These are phyloP conservation scores for Bugulina stolonifera DNA, from an alignment of 2,888 invertebrate genomes.

Conservation along the genomic window DNA sequence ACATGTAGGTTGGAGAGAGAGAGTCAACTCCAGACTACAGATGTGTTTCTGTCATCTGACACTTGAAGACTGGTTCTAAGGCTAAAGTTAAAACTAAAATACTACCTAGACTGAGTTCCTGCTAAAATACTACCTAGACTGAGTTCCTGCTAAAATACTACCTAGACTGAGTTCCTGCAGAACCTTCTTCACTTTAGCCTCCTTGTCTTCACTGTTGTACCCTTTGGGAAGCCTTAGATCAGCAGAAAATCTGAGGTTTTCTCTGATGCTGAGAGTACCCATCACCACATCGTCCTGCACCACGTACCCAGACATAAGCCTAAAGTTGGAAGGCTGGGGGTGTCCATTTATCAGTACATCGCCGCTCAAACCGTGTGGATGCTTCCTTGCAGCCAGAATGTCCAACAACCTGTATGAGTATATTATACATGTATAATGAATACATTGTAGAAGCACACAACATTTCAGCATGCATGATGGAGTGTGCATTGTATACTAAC, in stretches of 20 bases:
- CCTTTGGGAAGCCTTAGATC: slow-evolving; percentile 41
- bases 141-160: slow-evolving; percentile 45
- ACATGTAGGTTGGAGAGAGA: too few species aligned
- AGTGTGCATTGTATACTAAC: too few species aligned
- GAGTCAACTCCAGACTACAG: too few species aligned
- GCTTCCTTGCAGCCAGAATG: slow-evolving; percentile 49
- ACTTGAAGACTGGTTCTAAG: too few species aligned
- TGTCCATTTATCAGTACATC: slow-evolving; percentile 46
- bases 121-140: too few species aligned
- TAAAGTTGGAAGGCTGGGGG: slow-evolving; percentile 48
- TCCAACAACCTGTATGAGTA: slow-evolving; percentile 43
- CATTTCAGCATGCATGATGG: too few species aligned
- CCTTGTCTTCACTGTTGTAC: slow-evolving; percentile 34
- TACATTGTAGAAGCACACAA: too few species aligned
- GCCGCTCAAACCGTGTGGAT: slow-evolving; percentile 41
- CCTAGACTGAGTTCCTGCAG: slow-evolving; percentile 47
- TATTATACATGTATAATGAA: too few species aligned
- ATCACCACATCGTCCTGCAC: slow-evolving; percentile 54
- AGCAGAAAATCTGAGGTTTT: slow-evolving; percentile 52
- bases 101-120: too few species aligned
- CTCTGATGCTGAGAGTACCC: slow-evolving; percentile 50
- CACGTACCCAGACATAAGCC: slow-evolving; percentile 53
- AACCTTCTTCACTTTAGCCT: slow-evolving; percentile 39
- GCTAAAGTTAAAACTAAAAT: too few species aligned
- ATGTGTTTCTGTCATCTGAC: too few species aligned